Conservation (phyloP, 2,797 vertebrate species). For the Lacerta agilis region DNA sequence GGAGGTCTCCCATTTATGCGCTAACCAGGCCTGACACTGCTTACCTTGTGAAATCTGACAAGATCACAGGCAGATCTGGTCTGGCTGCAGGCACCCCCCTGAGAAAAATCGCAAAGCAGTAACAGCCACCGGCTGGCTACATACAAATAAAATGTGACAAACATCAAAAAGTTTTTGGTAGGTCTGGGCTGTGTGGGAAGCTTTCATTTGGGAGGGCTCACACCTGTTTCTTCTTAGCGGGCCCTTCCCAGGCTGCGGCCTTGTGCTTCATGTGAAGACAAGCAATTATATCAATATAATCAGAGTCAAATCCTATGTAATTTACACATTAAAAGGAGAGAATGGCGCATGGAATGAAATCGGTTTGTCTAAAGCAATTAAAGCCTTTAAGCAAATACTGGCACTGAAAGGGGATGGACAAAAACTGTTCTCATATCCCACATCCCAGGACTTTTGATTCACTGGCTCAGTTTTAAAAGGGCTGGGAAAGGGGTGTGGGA, state of each 20-base stretch:
- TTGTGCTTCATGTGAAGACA: slow-evolving; percentile 67
- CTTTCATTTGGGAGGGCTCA: slow-evolving; percentile 57
- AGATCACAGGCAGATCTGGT: slow-evolving; percentile 42
- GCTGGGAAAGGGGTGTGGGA: slow-evolving; percentile 8
- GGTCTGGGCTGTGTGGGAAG: slow-evolving; percentile 46
- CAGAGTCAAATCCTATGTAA: slow-evolving; percentile 83
- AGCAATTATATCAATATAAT: slow-evolving; percentile 81
- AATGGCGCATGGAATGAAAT: slow-evolving; percentile 80
- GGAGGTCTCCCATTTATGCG: slow-evolving; percentile 34
- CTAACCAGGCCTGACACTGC: slow-evolving; percentile 42
- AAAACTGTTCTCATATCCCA: slow-evolving; percentile 74
- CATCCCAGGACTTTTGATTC: slow-evolving; percentile 70
- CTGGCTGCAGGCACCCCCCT: slow-evolving; percentile 43
- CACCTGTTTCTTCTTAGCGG: slow-evolving; percentile 63
- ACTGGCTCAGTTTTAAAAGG: slow-evolving; percentile 61
- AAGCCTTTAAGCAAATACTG: slow-evolving; percentile 84
- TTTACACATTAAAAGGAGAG: slow-evolving; percentile 83
- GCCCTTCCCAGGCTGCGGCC: accelerated
- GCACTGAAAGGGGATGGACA: slow-evolving; percentile 80
- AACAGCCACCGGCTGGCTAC: slow-evolving; percentile 30
- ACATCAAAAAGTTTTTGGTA: slow-evolving; percentile 46
- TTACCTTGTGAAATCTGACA: slow-evolving; percentile 48
- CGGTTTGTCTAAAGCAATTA: slow-evolving; percentile 84
- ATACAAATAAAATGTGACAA: slow-evolving; percentile 48
- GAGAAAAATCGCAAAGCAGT: slow-evolving; percentile 25